Evolutionary conservation across 2,888 invertebrate genomes (phyloP).

Genomic region (Furcula furcula): DNA sequence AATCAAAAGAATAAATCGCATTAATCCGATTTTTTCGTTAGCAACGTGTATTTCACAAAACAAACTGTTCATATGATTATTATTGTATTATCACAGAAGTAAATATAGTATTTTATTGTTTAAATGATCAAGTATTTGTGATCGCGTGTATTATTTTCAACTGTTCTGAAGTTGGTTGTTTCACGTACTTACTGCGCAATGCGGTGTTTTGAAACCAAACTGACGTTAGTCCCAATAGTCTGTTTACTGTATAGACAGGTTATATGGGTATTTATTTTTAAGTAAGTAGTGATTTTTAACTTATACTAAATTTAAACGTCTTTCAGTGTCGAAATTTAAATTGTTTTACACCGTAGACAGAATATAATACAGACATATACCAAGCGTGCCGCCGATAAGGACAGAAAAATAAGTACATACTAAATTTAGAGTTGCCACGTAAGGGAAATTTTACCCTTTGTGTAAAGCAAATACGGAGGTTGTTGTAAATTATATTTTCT

Average conservation of each 20-base stretch:
- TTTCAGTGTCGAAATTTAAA: too few relatives aligned
- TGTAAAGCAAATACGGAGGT: too few relatives aligned
- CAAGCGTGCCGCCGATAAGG: too few relatives aligned
- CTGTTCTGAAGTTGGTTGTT: conserved; percentile 42
- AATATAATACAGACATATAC: too few relatives aligned
- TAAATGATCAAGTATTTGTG: conserved; percentile 20
- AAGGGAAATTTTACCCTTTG: too few relatives aligned
- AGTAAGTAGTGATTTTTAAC: too few relatives aligned
- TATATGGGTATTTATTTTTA: conserved; percentile 1
- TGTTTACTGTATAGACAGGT: conserved; percentile 32
- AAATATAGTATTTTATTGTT: conserved; percentile 17
- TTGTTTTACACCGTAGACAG: too few relatives aligned
- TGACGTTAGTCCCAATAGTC: conserved; percentile 39
- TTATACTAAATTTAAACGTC: too few relatives aligned
- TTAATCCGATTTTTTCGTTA: background rate
- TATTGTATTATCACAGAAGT: conserved; percentile 33
- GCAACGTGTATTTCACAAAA: background rate
- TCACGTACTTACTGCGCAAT: conserved; percentile 54
- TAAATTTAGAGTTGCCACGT: too few relatives aligned
- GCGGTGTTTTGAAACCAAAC: conserved; percentile 44
- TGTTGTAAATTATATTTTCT: too few relatives aligned
- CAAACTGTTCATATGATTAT: conserved; percentile 6
- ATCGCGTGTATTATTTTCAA: conserved; percentile 37
- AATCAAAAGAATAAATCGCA: background rate
- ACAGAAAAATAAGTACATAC: too few relatives aligned